Evolutionary conservation across 2,113 vertebrate species (phyloP), one percentile per base, ranked within the genome.

Genomic region (Spea bombifrons): DNA sequence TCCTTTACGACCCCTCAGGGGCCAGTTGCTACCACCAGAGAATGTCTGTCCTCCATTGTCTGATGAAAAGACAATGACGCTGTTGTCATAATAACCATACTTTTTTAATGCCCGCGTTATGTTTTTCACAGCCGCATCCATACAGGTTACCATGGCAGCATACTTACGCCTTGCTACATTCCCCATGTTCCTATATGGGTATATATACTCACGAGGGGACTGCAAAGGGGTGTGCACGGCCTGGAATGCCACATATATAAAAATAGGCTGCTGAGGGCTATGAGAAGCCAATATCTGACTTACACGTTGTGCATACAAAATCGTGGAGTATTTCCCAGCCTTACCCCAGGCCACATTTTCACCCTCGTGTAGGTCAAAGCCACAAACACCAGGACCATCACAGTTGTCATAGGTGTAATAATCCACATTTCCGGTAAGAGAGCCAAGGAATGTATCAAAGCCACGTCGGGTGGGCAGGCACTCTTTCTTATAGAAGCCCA

Each of bases 401-500:
- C 97, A 99, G 83, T 96, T 96, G 77, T 95, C 90, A 0, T 99
- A 99, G 4, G 94, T 96, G 83, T 99, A 99, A 84, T 99, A 98
- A 86, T 99, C 95, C 82, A 97, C 96, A 0, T 97, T 98, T 74
- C 97, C 97, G 0, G 97, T 99, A 83, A 99, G 86, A 0, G 97
- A 98, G 82, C 97, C 97, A 79, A 99, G 90, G 88, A 98, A 99
- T 65, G 96, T 95, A 86, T 98, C 89, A 0, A 99, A 99, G 75
- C 97, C 97, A 0, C 96, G 90, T 0, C 97, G 94, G 0, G 97
- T 98, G 53, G 97, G 97, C 81, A 99, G 86, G 80, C 97, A 99
- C 48, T 97, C 95, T 82, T 96, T 97, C 85, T 96, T 96, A 87
- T 98, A 99, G 88, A 99, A 99, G 59, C 97, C 97, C 78, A 99